Base-by-base conservation (phyloP, 1,140 invertebrate genomes). In the Tetramorium alpestre region DNA sequence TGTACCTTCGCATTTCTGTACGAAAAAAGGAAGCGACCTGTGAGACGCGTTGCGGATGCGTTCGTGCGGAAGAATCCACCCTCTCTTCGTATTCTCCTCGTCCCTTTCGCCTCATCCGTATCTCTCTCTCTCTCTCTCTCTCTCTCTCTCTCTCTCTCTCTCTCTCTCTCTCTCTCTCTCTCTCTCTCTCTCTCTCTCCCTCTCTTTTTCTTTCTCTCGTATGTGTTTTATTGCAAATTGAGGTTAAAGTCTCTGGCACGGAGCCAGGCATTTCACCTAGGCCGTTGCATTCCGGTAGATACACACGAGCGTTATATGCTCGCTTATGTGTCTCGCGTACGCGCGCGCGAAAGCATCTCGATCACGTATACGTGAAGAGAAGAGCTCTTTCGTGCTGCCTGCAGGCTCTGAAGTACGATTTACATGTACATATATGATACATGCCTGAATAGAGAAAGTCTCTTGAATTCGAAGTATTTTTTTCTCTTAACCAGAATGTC, bases 161-260 rank as follows among this genome's bases (percentile, higher is more conserved):
- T 38, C 11, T 18, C 33, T 44, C 13, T 38, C 16, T 18, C 62
- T 49, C 72, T 44, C 51, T 16, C 51, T 13, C 10, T 16, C 25
- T 44, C 51, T 22, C 16, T 64, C 75, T 25, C 51, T 13, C 11
- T 7, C 44, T 44, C 51, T 16, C 51, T 13, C 10, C 7, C 25
- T 44, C 51, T 44, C 33, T 54, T 13, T 38, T 16, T 18, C 33
- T 44, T 18, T 38, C 16, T 18, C 62, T 49, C 72, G 54, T 85
- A 77, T 80, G 89, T 88, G 89, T 92, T 94, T 94, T 94, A 95
- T 94, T 94, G 93, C 88, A 94, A 94, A 94, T 94, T 88, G 94
- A 94, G 94, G 94, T 94, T 94, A 94, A 93, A 94, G 92, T 93
- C 87, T 91, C 88, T 94, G 94, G 94, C 94, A 85, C 85, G 84